Evolutionary conservation across 2,113 vertebrate genomes (phyloP).

Genomic region (Erythrolamprus reginae): DNA sequence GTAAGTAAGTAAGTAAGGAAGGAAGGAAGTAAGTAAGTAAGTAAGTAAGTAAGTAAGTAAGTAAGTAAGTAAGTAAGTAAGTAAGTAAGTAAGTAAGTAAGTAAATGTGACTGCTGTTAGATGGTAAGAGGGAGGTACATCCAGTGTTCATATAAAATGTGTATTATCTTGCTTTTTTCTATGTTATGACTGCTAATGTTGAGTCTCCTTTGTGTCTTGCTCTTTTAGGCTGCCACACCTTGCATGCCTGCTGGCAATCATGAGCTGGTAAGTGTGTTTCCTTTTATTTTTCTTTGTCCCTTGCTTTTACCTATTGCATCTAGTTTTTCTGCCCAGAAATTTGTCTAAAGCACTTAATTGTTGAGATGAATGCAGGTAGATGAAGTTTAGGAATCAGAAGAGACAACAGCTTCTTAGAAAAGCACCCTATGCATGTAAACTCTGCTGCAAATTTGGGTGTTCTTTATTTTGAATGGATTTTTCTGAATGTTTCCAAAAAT

Average conservation of each 20-base stretch:
- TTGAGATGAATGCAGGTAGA: neutral
- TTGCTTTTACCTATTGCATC: neutral
- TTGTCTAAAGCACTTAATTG: neutral
- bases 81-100: neutral
- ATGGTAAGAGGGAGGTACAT: neutral
- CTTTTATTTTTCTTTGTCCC: neutral
- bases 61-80: neutral
- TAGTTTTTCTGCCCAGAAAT: neutral
- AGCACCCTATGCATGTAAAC: too few species aligned
- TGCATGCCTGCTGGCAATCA: conserved; percentile 83
- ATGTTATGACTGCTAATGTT: conserved; percentile 25
- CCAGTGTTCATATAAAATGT: neutral
- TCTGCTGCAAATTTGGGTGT: neutral
- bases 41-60: too few species aligned
- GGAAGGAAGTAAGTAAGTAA: neutral
- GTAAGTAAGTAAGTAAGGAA: neutral
- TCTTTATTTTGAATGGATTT: neutral
- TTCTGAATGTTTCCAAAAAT: neutral
- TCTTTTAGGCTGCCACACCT: conserved; percentile 78
- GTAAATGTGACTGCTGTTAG: neutral
- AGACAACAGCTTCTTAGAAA: neutral
- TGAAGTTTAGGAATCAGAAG: neutral
- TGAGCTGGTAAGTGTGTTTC: conserved; percentile 77
- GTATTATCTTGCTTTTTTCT: neutral
- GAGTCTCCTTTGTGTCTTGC: conserved; percentile 25